These are phyloP conservation scores for Sitodiplosis mosellana DNA, from an alignment of 1,140 invertebrate genomes.

Conservation along the genomic window DNA sequence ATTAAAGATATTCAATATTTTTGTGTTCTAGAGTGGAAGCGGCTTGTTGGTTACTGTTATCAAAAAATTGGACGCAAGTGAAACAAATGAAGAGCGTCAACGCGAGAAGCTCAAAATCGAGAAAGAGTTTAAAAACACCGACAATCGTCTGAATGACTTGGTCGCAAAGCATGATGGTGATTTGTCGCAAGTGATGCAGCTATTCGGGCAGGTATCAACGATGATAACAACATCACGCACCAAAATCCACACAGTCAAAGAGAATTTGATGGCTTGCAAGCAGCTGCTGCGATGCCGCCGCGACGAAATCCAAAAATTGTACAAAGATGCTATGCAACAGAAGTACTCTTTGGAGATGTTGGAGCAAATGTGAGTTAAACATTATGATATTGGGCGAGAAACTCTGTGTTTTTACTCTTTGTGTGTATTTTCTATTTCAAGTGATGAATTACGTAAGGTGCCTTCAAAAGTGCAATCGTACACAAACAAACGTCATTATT, in stretches of 20 bases:
- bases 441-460: constrained; percentile 58
- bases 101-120: constrained; percentile 85
- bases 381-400: constrained; percentile 2
- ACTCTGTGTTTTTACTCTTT: constrained; percentile 5
- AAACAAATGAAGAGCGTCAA: constrained; percentile 87
- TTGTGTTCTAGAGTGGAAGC: constrained; percentile 11
- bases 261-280: constrained; percentile 79
- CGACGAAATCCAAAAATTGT: constrained; percentile 83
- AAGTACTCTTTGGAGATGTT: constrained; percentile 73
- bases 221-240: constrained; percentile 42
- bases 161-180: constrained; percentile 77
- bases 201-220: constrained; percentile 23
- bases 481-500: constrained; percentile 57
- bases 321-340: constrained; percentile 83
- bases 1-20: too few relatives aligned
- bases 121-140: constrained; percentile 81
- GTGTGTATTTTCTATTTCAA: constrained; percentile 26
- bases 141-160: constrained; percentile 70
- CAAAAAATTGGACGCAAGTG: constrained; percentile 73
- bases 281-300: constrained; percentile 73
- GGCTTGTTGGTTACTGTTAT: constrained; percentile 77
- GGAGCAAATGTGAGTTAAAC: constrained; percentile 65
- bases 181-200: constrained; percentile 50
- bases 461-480: constrained; percentile 52
- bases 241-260: constrained; percentile 67